A percentile compares a stretch with the other conserved stretches of the same genome.
Conservation (phyloP, 2,888 invertebrate species). For the Erpobdella octoculata region DNA sequence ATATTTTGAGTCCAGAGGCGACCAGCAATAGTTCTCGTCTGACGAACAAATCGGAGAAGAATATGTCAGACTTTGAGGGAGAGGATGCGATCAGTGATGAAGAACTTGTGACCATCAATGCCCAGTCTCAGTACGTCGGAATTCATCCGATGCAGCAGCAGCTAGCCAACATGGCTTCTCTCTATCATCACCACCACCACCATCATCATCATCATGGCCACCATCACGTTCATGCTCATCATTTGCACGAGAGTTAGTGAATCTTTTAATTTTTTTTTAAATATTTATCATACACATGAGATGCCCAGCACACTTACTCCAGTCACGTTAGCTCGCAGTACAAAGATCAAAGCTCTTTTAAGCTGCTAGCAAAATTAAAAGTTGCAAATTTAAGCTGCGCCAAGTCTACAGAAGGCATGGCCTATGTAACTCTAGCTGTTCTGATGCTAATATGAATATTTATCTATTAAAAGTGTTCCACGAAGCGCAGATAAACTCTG, state of each 20-base stretch:
- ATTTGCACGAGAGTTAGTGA: not conserved
- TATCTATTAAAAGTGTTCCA: not conserved
- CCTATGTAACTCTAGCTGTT: not conserved
- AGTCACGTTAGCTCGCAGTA: too few relatives aligned
- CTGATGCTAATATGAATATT: not conserved
- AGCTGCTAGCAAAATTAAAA: too few relatives aligned
- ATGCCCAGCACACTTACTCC: not conserved
- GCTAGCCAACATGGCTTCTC: conserved; percentile 48
- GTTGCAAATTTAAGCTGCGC: too few relatives aligned
- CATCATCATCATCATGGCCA: conserved; percentile 28
- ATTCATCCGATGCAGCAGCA: conserved; percentile 48
- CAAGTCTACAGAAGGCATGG: too few relatives aligned
- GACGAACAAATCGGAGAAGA: conserved; percentile 86
- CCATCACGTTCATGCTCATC: conserved; percentile 3
- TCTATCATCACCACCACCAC: conserved; percentile 48
- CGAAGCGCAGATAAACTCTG: not conserved
- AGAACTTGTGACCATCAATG: conserved; percentile 45
- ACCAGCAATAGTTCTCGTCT: conserved; percentile 70
- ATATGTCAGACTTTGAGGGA: conserved; percentile 87
- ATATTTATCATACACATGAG: not conserved
- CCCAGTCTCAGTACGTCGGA: conserved; percentile 21
- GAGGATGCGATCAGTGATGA: conserved; percentile 50
- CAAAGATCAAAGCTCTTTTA: too few relatives aligned
- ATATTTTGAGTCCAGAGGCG: conserved; percentile 51
- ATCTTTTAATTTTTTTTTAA: not conserved